A percentile compares a stretch with the other conserved stretches of the same genome.
Evolutionary conservation across 2,113 vertebrate species (phyloP).

Genomic region (Myotis yumanensis): DNA sequence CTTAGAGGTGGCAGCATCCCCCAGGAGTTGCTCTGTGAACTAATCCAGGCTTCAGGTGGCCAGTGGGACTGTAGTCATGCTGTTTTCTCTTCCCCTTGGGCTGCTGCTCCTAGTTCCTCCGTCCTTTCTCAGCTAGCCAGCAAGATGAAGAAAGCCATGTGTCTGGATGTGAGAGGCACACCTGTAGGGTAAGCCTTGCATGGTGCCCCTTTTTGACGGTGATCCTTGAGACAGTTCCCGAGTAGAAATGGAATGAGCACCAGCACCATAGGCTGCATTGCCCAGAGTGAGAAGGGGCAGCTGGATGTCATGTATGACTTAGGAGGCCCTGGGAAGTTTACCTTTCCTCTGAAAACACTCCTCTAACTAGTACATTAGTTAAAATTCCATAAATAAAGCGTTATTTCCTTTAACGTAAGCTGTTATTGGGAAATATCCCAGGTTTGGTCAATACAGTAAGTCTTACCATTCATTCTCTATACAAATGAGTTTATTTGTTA

Average conservation of each 20-base stretch:
- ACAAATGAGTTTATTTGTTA: background rate
- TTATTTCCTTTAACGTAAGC: background rate
- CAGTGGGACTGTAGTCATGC: background rate
- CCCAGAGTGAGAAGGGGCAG: background rate
- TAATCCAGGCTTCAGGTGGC: background rate
- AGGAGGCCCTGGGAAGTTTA: background rate
- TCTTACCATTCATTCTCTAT: background rate
- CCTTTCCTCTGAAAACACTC: background rate
- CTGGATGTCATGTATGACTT: background rate
- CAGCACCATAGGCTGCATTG: fast-evolving
- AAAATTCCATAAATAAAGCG: background rate
- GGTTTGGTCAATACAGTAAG: background rate
- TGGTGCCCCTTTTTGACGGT: background rate
- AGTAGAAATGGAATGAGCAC: background rate
- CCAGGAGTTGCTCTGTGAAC: background rate
- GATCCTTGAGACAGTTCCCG: background rate
- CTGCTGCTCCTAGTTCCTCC: no score
- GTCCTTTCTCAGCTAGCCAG: background rate
- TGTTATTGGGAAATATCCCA: background rate
- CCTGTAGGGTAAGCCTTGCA: background rate
- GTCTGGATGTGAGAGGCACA: background rate
- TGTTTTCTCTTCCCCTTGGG: background rate
- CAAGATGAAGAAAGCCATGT: background rate
- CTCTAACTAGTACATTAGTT: background rate
- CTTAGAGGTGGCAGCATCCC: background rate